Evolutionary conservation across 2,888 invertebrate species (phyloP).

Genomic region (Hypselothyrea guttata): DNA sequence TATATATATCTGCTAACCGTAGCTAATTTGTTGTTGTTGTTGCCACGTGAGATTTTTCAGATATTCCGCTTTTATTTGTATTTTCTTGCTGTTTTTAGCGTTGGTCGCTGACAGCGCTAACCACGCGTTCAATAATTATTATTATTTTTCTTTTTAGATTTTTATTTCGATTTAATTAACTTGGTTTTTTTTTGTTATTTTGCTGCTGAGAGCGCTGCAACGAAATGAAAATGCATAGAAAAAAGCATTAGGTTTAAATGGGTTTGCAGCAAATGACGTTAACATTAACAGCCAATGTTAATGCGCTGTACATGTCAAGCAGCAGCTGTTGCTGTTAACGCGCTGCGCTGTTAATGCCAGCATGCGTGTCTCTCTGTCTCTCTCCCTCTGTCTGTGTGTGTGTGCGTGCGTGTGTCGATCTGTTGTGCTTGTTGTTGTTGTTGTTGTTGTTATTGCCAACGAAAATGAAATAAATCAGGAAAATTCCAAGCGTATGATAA

Average conservation of each 20-base stretch:
- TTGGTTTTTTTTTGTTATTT: constrained; percentile 4
- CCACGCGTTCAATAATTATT: constrained; percentile 38
- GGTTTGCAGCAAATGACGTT: not conserved
- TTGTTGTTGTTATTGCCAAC: constrained; percentile 29
- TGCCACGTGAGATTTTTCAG: constrained; percentile 63
- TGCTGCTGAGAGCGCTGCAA: constrained; percentile 38
- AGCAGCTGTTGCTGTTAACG: constrained; percentile 44
- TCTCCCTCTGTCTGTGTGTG: constrained; percentile 5
- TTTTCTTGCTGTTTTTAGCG: constrained; percentile 46
- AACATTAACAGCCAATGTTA: constrained; percentile 33
- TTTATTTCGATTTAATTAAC: constrained; percentile 11
- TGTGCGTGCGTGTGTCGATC: constrained; percentile 4
- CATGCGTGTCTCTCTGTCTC: constrained; percentile 4
- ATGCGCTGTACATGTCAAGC: constrained; percentile 25
- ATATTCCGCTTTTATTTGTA: constrained; percentile 47
- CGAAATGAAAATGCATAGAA: constrained; percentile 2
- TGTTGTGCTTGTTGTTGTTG: constrained; percentile 2
- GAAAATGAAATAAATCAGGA: constrained; percentile 35
- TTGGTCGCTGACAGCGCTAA: constrained; percentile 56
- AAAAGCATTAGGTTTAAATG: not conserved
- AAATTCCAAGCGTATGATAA: no score
- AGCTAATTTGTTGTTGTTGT: constrained; percentile 20
- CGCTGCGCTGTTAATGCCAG: constrained; percentile 33
- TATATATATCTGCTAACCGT: constrained; percentile 14
- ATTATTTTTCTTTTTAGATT: constrained; percentile 11